A percentile compares a stretch with the other conserved stretches of the same genome.
Evolutionary conservation across 2,888 invertebrate genomes (phyloP).

Genomic region (Drosophila paranaensis): DNA sequence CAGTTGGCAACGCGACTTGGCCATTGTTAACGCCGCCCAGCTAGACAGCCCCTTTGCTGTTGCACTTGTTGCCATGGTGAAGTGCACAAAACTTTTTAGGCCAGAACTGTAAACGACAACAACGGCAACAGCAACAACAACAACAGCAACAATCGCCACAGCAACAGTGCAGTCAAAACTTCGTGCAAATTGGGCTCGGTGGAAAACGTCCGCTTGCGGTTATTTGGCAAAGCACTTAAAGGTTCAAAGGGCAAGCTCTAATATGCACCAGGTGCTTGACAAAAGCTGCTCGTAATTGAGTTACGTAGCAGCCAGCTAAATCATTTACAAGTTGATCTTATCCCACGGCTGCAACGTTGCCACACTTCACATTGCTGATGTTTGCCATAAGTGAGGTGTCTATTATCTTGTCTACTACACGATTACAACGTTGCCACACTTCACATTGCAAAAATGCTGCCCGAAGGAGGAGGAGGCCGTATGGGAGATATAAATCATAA

Average conservation of each 20-base stretch:
- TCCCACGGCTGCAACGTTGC: constrained; percentile 6
- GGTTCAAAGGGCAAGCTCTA: neutral
- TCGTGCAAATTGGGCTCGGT: constrained; percentile 41
- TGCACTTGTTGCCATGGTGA: constrained; percentile 79
- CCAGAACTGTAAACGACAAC: constrained; percentile 47
- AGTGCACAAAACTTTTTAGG: constrained; percentile 63
- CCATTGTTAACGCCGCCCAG: constrained; percentile 38
- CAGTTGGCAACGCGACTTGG: constrained; percentile 64
- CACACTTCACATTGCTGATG: constrained; percentile 7
- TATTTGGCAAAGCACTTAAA: constrained; percentile 25
- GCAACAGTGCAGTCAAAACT: constrained; percentile 38
- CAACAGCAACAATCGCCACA: constrained; percentile 33
- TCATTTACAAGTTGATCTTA: neutral
- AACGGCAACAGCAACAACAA: neutral
- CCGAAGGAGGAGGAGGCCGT: too few species aligned
- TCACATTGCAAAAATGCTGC: neutral
- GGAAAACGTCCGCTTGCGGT: constrained; percentile 50
- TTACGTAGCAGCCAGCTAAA: constrained; percentile 22
- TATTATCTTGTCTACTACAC: too few species aligned
- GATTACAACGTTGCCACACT: too few species aligned
- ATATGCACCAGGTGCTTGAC: constrained; percentile 22
- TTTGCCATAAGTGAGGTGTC: too few species aligned
- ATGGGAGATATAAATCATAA: too few species aligned
- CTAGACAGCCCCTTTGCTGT: constrained; percentile 23
- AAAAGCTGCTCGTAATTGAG: constrained; percentile 14